These are phyloP conservation scores for Pangasius sanitwongsei DNA, from an alignment of 2,797 vertebrate genomes.

Conservation along the genomic window DNA sequence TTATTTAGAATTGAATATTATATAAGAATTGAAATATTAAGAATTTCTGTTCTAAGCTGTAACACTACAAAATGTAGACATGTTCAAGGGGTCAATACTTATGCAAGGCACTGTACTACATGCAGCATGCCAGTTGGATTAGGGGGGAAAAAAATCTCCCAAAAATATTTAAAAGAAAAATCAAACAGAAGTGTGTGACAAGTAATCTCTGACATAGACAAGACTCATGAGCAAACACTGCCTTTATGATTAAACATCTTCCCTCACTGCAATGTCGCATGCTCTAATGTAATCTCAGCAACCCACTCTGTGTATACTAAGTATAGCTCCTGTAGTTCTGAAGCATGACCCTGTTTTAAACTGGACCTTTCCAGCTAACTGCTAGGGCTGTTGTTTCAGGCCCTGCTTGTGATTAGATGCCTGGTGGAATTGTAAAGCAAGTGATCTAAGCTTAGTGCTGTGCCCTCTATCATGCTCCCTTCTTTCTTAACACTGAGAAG, in stretches of 20 bases:
- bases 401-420: conserved; percentile 30
- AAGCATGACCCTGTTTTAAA: not conserved
- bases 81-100: not conserved
- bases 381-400: conserved; percentile 1
- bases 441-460: conserved; percentile 32
- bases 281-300: not conserved
- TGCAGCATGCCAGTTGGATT: not conserved
- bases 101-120: too few species aligned
- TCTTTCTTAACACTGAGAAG: conserved; percentile 35
- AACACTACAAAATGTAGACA: not conserved
- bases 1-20: too few species aligned
- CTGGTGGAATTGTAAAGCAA: conserved; percentile 30
- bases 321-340: not conserved
- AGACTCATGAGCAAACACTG: not conserved
- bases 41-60: too few species aligned
- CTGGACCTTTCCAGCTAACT: conserved; percentile 21
- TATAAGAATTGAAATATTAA: too few species aligned
- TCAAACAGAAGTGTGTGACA: not conserved
- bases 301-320: not conserved
- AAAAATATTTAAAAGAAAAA: not conserved
- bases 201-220: not conserved
- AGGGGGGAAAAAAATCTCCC: not conserved
- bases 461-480: conserved; percentile 42
- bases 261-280: not conserved
- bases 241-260: not conserved